Conservation (phyloP, 2,113 vertebrate species). For the Motacilla tschutschensis region DNA sequence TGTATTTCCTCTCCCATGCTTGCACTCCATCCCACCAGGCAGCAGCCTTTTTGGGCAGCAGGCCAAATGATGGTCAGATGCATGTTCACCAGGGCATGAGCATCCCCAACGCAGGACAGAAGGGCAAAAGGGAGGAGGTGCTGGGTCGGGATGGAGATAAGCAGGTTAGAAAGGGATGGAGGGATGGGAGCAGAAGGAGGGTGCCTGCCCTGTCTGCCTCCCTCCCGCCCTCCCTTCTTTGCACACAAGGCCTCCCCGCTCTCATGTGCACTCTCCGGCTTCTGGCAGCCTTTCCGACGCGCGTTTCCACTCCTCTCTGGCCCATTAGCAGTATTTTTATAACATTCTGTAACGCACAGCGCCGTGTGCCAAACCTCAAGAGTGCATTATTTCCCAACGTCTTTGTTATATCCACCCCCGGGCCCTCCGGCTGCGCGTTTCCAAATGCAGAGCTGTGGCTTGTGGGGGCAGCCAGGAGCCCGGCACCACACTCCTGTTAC, state of each 20-base stretch:
- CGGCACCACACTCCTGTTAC: accelerated
- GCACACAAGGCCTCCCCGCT: constrained; percentile 23
- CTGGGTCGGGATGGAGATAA: background rate
- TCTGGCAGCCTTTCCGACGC: constrained; percentile 39
- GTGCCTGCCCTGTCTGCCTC: background rate
- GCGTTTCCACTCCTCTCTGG: constrained; percentile 61
- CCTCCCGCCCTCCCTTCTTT: background rate
- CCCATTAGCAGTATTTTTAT: constrained; percentile 67
- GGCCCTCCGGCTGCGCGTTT: background rate
- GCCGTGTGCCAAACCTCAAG: constrained; percentile 62
- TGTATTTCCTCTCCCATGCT: background rate
- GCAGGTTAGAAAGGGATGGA: background rate
- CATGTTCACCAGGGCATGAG: accelerated
- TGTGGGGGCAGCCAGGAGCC: background rate
- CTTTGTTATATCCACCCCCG: constrained; percentile 30
- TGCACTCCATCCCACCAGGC: background rate
- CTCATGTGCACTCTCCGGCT: constrained; percentile 17
- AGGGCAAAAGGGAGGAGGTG: accelerated
- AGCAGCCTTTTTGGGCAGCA: background rate
- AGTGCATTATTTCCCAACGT: constrained; percentile 57
- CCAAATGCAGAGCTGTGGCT: background rate
- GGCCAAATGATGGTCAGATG: background rate
- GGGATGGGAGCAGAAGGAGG: background rate
- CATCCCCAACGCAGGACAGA: background rate
- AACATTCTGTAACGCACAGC: constrained; percentile 48